Conservation (phyloP, 2,797 vertebrate genomes). For the Muraenolepis orangiensis region DNA sequence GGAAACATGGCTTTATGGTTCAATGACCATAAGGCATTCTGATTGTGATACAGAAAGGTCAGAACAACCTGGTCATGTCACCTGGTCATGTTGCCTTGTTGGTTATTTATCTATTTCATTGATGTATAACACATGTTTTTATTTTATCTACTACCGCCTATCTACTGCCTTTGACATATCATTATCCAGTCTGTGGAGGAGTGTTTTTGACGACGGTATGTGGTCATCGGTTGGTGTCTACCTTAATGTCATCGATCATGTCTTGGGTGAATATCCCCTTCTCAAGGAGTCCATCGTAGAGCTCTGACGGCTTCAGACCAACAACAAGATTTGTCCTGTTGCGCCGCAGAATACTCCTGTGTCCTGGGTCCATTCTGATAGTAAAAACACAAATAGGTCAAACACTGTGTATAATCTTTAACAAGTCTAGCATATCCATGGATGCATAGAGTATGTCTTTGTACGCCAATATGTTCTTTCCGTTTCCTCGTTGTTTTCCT, state of each 20-base stretch:
- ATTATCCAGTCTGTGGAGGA: too few relatives aligned
- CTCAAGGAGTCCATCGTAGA: constrained; percentile 78
- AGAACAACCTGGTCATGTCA: too few relatives aligned
- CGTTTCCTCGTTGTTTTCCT: neutral
- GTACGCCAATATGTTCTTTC: constrained; percentile 4
- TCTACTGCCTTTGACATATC: too few relatives aligned
- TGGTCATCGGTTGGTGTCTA: too few relatives aligned
- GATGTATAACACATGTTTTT: too few relatives aligned
- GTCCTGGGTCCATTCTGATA: constrained; percentile 76
- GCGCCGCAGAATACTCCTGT: constrained; percentile 72
- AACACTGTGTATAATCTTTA: neutral
- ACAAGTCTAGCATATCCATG: neutral
- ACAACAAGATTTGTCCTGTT: constrained; percentile 72
- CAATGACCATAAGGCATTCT: too few relatives aligned
- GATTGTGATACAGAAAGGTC: too few relatives aligned
- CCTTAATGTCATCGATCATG: constrained; percentile 92
- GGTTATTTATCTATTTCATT: too few relatives aligned
- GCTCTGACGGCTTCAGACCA: constrained; percentile 66
- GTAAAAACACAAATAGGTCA: neutral
- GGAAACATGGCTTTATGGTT: too few relatives aligned
- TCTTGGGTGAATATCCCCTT: constrained; percentile 80
- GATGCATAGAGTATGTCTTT: neutral
- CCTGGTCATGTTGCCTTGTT: too few relatives aligned
- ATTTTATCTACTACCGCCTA: too few relatives aligned
- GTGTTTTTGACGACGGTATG: too few relatives aligned